A percentile compares a stretch with the other conserved stretches of the same genome.
Conservation (phyloP, 2,113 vertebrate species). For the Falcunculus frontatus region DNA sequence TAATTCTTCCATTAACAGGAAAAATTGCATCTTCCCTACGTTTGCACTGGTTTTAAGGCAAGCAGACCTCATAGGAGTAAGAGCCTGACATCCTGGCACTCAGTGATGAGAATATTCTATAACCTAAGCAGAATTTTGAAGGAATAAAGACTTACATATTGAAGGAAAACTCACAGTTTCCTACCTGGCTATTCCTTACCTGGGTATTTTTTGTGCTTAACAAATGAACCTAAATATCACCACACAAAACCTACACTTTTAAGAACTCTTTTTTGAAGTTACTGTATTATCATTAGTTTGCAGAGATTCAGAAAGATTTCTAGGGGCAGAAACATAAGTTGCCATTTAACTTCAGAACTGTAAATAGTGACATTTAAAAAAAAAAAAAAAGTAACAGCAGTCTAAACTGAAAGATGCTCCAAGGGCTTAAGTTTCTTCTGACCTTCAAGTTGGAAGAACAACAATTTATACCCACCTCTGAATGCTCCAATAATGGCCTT, state of each 20-base stretch:
- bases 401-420: not conserved
- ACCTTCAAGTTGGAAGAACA: not conserved
- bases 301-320: not conserved
- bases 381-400: not conserved
- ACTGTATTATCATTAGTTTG: not conserved
- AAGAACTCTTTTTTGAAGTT: not conserved
- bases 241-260: not conserved
- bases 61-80: not conserved
- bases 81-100: not conserved
- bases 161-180: not conserved
- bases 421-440: not conserved
- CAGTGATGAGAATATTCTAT: not conserved
- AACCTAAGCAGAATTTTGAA: not conserved
- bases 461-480: conserved; percentile 68
- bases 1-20: not conserved
- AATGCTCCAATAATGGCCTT: conserved; percentile 73
- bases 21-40: not conserved
- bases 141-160: not conserved
- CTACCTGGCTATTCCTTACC: not conserved
- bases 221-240: not conserved
- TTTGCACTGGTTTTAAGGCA: not conserved
- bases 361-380: not conserved
- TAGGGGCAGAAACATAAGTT: not conserved
- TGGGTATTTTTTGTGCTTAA: not conserved
- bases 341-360: not conserved